These are phyloP conservation scores for Acrocera orbiculus DNA, from an alignment of 2,888 invertebrate genomes.

Conservation along the genomic window DNA sequence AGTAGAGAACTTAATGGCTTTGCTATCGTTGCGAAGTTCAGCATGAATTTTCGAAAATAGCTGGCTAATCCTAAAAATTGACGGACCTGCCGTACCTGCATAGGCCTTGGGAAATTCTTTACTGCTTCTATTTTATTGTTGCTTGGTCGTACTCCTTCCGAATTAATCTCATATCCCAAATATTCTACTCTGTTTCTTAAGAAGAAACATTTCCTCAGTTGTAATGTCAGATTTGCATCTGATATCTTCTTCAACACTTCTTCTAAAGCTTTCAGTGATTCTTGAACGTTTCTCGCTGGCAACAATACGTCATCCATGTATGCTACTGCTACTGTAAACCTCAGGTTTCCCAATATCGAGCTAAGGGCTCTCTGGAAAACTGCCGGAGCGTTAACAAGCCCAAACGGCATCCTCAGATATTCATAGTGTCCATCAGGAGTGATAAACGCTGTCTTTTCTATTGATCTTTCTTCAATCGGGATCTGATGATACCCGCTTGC, in stretches of 20 bases:
- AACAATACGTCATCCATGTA: too few species aligned
- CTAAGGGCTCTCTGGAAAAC: too few species aligned
- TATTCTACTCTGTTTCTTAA: conserved; percentile 8
- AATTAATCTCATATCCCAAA: conserved; percentile 12
- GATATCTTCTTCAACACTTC: neutral
- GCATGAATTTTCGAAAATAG: conserved; percentile 10
- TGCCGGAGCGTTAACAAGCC: too few species aligned
- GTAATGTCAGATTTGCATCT: conserved; percentile 5
- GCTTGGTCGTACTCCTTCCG: conserved; percentile 9
- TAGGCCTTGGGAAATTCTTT: conserved; percentile 8
- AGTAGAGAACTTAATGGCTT: conserved; percentile 10
- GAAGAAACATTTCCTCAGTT: conserved; percentile 12
- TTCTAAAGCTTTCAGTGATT: too few species aligned
- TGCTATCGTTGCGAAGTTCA: conserved; percentile 1
- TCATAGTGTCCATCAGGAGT: conserved; percentile 15
- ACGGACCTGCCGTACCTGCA: conserved; percentile 8
- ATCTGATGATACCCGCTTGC: conserved; percentile 15
- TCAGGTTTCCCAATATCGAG: neutral
- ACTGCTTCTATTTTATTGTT: conserved; percentile 9
- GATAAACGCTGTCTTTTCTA: conserved; percentile 16
- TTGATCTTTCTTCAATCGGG: conserved; percentile 11
- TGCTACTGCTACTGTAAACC: too few species aligned
- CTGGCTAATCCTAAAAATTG: conserved; percentile 11
- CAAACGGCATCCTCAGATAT: conserved; percentile 13
- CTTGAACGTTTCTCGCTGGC: neutral